Evolutionary conservation across 2,113 vertebrate species (phyloP).

Genomic region (Saccopteryx leptura): DNA sequence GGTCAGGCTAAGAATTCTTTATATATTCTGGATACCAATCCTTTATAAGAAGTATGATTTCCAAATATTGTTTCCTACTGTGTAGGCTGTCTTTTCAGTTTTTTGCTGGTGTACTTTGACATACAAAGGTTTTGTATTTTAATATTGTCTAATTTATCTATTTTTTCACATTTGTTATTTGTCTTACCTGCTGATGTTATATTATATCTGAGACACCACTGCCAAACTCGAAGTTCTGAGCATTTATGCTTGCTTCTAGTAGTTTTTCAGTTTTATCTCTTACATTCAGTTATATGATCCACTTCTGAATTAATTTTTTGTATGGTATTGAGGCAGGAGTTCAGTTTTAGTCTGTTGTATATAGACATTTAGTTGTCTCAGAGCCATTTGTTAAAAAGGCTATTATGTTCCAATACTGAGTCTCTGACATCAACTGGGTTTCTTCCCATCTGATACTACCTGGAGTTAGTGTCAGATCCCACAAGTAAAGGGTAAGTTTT

Average conservation of each 20-base stretch:
- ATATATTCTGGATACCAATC: neutral
- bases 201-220: neutral
- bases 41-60: neutral
- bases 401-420: neutral
- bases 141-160: neutral
- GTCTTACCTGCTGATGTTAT: neutral
- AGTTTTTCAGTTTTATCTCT: neutral
- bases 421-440: neutral
- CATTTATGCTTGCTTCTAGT: slow-evolving; percentile 17
- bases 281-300: neutral
- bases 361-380: neutral
- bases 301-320: neutral
- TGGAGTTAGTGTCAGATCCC: neutral
- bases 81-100: neutral
- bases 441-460: neutral
- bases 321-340: neutral
- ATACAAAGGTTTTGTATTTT: neutral
- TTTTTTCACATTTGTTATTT: neutral
- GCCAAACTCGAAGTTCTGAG: neutral
- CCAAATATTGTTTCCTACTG: neutral
- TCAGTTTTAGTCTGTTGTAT: neutral
- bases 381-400: neutral
- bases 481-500: neutral
- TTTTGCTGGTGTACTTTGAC: too few relatives aligned
- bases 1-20: too few relatives aligned